Percentiles rank a stretch among this genome's conserved stretches.
These are phyloP conservation scores for Trichosurus vulpecula DNA, from an alignment of 2,797 vertebrate genomes.

Conservation along the genomic window DNA sequence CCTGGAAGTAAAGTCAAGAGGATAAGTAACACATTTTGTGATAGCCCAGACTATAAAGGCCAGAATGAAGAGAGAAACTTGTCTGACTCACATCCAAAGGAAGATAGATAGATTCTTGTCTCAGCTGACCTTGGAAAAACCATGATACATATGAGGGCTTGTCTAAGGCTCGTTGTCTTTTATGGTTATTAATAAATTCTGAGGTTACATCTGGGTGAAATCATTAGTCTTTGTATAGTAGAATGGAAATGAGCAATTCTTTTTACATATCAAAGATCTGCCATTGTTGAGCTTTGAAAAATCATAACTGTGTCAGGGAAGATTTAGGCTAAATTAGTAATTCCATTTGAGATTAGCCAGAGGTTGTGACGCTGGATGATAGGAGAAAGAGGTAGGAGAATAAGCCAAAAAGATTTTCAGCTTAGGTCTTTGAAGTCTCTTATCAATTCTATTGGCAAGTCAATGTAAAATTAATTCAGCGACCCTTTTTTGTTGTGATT, in stretches of 20 bases:
- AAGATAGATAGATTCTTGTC: constrained; percentile 31
- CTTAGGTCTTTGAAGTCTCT: background rate
- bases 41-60: constrained; percentile 13
- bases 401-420: background rate
- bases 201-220: background rate
- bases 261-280: constrained; percentile 27
- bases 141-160: background rate
- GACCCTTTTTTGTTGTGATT: background rate
- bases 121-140: background rate
- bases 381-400: background rate
- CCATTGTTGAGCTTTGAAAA: background rate
- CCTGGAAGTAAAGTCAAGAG: constrained; percentile 7
- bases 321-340: background rate
- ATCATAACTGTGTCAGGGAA: background rate
- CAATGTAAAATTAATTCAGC: background rate
- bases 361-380: background rate
- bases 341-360: background rate
- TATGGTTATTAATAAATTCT: constrained; percentile 14
- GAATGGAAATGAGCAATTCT: constrained; percentile 42
- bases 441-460: background rate
- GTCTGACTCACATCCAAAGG: constrained; percentile 2
- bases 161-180: constrained; percentile 5
- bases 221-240: constrained; percentile 1
- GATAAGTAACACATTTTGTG: background rate
- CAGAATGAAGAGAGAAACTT: constrained; percentile 18